Base-by-base conservation (phyloP, 2,113 vertebrate species). In the Salminus brasiliensis region DNA sequence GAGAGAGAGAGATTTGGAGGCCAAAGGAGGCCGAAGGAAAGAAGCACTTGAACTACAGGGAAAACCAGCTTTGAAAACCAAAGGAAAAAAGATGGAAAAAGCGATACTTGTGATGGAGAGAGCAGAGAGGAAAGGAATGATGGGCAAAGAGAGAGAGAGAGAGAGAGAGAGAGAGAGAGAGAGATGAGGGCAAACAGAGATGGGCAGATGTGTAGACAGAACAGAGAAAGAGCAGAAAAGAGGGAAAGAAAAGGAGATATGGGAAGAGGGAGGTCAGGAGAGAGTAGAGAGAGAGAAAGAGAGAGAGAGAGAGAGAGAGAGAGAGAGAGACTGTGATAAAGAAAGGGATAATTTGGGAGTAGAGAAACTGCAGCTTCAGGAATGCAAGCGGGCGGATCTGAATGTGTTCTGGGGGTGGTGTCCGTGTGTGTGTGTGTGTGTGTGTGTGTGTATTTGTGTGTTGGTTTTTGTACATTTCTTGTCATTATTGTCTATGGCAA, bases 381-480 rank as follows among this genome's bases (percentile, higher is more conserved):
- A 94, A 95, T 93, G 94, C 88, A 85, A 85, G 85, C 92, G 91
- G 93, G 90, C 93, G 90, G 90, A 87, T 90, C 82, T 85, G 80
- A 84, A 89, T 81, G 88, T 88, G 91, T 92, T 92, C 86, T 87
- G 85, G 88, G 84, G 83, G 86, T 81, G 86, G 91, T 85, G 90
- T 85, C 85, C 87, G 86, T 86, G 70, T 89, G 83, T 89, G 78
- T 87, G 90, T 85, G 86, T 88, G 87, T 85, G 87, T 85, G 62
- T 89, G 83, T 89, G 79, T 87, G 91, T 85, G 86, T 88, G 86
- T 85, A 65, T 88, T 80, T 89, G 83, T 88, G 85, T 88, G 88
- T 88, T 90, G 79, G 85, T 89, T 87, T 80, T 85, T 90, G 88
- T 89, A 25, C 52, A 55, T 21, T 49, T 49, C 21, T 0, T n/a